These are phyloP conservation scores for Chaenocephalus aceratus DNA, from an alignment of 2,113 vertebrate genomes.

Conservation along the genomic window DNA sequence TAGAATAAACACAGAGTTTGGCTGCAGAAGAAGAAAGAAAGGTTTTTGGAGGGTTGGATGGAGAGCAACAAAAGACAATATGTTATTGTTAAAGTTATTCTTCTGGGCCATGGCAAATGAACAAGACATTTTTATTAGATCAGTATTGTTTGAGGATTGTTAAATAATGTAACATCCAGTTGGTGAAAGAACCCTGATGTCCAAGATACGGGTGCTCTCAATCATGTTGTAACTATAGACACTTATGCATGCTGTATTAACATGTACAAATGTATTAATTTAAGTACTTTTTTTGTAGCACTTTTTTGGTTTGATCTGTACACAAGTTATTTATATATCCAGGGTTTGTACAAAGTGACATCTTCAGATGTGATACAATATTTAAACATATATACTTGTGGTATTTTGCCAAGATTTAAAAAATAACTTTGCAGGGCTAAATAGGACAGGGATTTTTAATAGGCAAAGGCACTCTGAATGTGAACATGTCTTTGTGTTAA, in stretches of 20 bases:
- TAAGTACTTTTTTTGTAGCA: constrained; percentile 32
- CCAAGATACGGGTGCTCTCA: constrained; percentile 10
- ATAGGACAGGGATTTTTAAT: background rate
- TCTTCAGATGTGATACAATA: constrained; percentile 10
- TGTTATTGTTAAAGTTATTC: no score
- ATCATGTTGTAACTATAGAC: constrained; percentile 53
- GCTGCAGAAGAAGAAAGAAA: constrained; percentile 15
- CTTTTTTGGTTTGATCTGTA: constrained; percentile 23
- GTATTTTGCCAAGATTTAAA: constrained; percentile 3
- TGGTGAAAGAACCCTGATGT: constrained; percentile 5
- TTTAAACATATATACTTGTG: background rate
- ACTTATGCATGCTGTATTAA: constrained; percentile 30
- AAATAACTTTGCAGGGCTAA: background rate
- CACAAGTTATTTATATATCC: constrained; percentile 30
- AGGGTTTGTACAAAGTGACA: constrained; percentile 7
- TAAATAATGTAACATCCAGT: constrained; percentile 27
- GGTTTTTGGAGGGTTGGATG: constrained; percentile 11
- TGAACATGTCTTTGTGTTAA: constrained; percentile 17
- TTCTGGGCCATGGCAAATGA: no score
- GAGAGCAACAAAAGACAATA: constrained; percentile 31
- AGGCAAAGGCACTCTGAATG: constrained; percentile 22
- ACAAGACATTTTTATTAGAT: constrained; percentile 21
- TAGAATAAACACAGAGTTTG: constrained; percentile 80
- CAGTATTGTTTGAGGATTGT: constrained; percentile 40
- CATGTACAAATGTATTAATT: constrained; percentile 29